These are phyloP conservation scores for Lapara coniferarum DNA, from an alignment of 2,888 invertebrate genomes.

Conservation along the genomic window DNA sequence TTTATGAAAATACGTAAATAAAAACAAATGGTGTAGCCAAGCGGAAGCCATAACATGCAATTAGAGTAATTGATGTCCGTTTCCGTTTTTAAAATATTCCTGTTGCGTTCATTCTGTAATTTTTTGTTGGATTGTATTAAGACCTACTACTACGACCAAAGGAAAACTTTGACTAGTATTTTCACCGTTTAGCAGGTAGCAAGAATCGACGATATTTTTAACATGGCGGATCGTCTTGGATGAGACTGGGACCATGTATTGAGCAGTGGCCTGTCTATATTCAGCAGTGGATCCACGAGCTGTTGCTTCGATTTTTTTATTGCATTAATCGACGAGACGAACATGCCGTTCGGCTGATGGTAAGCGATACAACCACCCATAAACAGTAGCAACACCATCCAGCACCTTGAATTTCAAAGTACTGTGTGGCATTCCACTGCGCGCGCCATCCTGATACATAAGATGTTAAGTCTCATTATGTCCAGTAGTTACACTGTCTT, in stretches of 20 bases:
- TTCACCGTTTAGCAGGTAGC: not conserved
- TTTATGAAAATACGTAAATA: slow-evolving; percentile 21
- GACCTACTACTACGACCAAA: not conserved
- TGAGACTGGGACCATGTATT: not conserved
- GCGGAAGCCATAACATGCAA: slow-evolving; percentile 55
- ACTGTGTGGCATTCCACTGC: no score
- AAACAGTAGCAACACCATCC: no score
- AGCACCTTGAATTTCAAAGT: no score
- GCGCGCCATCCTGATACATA: no score
- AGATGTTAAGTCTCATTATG: no score
- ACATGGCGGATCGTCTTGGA: not conserved
- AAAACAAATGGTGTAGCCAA: slow-evolving; percentile 22
- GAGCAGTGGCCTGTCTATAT: no score
- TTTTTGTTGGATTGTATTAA: not conserved
- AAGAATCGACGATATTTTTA: not conserved
- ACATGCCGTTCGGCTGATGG: no score
- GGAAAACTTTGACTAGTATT: not conserved
- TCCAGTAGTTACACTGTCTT: no score
- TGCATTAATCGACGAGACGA: no score
- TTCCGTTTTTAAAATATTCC: slow-evolving; percentile 51
- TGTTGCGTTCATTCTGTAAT: slow-evolving; percentile 14
- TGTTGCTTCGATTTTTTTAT: no score
- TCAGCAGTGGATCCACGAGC: no score
- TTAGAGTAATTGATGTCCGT: slow-evolving; percentile 52
- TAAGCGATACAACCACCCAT: no score